Evolutionary conservation across 2,888 invertebrate genomes (phyloP).

Genomic region (Cataglyphis rosenhaueri): DNA sequence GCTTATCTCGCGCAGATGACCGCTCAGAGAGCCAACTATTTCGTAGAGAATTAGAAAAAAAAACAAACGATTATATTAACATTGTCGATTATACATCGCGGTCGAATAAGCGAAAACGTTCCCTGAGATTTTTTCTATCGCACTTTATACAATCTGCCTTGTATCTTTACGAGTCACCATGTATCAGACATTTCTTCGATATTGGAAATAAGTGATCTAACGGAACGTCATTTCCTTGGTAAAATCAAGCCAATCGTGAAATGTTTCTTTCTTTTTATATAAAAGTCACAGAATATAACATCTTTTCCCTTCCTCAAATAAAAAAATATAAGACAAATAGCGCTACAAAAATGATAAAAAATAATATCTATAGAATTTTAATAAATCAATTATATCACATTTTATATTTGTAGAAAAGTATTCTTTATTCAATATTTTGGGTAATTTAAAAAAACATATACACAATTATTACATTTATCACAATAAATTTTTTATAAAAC

Average conservation of each 20-base stretch:
- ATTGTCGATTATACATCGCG: constrained; percentile 31
- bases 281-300: neutral
- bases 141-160: constrained; percentile 42
- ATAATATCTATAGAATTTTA: constrained; percentile 8
- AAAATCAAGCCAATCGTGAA: neutral
- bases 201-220: constrained; percentile 16
- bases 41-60: constrained; percentile 49
- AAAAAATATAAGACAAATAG: neutral
- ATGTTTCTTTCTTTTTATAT: neutral
- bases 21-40: constrained; percentile 80
- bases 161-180: constrained; percentile 22
- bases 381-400: neutral
- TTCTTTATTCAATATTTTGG: neutral
- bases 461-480: neutral
- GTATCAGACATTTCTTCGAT: constrained; percentile 30
- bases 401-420: neutral
- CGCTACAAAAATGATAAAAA: neutral
- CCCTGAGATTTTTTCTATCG: constrained; percentile 44
- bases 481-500: neutral
- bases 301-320: neutral
- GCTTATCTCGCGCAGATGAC: constrained; percentile 80
- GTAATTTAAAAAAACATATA: neutral
- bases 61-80: constrained; percentile 52
- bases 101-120: constrained; percentile 32
- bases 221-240: neutral